Percentiles rank a stretch among this genome's conserved stretches.
Conservation (phyloP, 2,888 invertebrate genomes). For the Aspidiotus rigidus region DNA sequence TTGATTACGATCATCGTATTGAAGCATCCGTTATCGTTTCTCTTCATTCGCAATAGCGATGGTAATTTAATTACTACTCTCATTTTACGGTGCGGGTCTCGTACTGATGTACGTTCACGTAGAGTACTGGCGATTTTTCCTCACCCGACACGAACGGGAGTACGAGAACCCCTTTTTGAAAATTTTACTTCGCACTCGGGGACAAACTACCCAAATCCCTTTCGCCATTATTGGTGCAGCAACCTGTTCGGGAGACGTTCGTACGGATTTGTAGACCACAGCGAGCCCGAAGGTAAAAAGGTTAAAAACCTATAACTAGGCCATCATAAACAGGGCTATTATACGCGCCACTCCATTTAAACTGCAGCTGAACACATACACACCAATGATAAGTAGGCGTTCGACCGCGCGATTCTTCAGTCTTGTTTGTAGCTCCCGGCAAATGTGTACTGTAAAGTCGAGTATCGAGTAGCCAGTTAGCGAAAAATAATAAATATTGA, state of each 20-base stretch:
- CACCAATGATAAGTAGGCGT: slow-evolving; percentile 13
- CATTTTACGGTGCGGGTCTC: slow-evolving; percentile 1
- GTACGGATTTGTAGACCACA: not conserved
- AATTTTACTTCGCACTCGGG: no score
- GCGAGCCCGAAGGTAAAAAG: slow-evolving; percentile 21
- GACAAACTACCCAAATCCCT: not conserved
- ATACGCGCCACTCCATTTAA: slow-evolving; percentile 11
- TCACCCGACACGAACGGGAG: no score
- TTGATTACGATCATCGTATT: not conserved
- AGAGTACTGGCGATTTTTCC: no score
- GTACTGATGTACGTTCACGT: not conserved
- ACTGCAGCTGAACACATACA: not conserved
- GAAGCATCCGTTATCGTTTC: slow-evolving; percentile 4
- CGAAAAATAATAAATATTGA: slow-evolving; percentile 2
- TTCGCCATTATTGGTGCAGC: not conserved
- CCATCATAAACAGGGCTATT: slow-evolving; percentile 18
- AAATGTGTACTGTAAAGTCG: not conserved
- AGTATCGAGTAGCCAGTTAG: slow-evolving; percentile 2
- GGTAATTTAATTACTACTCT: not conserved
- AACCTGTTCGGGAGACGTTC: not conserved
- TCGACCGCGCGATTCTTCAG: slow-evolving; percentile 8
- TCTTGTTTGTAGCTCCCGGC: not conserved
- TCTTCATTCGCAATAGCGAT: not conserved
- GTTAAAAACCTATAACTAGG: slow-evolving; percentile 31
- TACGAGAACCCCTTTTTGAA: no score